phyloP scores from a whole-genome alignment of 2,797 vertebrate genomes.

The Antennarius maculatus region DNA sequence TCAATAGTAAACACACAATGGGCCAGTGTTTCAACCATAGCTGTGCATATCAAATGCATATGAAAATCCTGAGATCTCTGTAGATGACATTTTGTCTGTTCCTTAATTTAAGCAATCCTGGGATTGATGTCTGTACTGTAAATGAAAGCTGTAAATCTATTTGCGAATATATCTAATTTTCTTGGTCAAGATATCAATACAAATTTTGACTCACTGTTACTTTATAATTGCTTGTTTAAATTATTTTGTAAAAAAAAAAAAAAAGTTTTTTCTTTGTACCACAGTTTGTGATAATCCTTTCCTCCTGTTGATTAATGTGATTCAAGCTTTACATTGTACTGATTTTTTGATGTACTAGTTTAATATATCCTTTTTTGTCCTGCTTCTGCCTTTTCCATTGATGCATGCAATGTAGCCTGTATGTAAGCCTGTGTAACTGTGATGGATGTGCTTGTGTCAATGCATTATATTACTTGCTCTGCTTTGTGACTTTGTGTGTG shows the following conservation, averaged over 20 bases:
- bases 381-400: neutral
- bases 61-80: neutral
- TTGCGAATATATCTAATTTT: neutral
- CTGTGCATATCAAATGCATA: neutral
- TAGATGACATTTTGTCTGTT: neutral
- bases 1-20: neutral
- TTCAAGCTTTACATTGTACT: neutral
- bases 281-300: neutral
- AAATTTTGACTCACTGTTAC: neutral
- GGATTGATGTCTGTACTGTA: neutral
- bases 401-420: neutral
- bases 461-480: neutral
- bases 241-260: neutral
- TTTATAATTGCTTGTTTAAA: neutral
- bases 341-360: neutral
- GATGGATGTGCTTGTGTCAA: conserved; percentile 5
- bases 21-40: no score
- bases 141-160: neutral
- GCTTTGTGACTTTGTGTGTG: neutral
- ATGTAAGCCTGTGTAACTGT: neutral
- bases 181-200: neutral
- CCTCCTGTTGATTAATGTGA: neutral
- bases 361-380: neutral
- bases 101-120: neutral
- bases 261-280: neutral